Evolutionary conservation across 1,140 invertebrate genomes (phyloP).

Genomic region (Drosophila melanica): DNA sequence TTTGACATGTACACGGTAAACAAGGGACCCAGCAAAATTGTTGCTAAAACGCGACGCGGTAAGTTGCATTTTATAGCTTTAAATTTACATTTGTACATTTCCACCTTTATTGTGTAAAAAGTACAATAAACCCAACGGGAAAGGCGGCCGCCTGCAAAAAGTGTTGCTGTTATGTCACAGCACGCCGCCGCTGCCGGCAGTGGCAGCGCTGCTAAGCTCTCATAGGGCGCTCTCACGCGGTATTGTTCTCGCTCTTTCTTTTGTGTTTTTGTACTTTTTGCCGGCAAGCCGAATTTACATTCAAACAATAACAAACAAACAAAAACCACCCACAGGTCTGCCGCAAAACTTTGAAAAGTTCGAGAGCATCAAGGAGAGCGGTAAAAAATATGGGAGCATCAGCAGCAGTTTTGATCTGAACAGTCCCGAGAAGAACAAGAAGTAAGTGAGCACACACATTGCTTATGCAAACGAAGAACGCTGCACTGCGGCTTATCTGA

Average conservation of each 20-base stretch:
- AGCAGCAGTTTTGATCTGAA: slow-evolving; percentile 66
- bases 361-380: slow-evolving; percentile 79
- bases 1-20: slow-evolving; percentile 91
- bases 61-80: slow-evolving; percentile 54
- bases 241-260: slow-evolving; percentile 42
- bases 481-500: slow-evolving; percentile 44
- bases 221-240: slow-evolving; percentile 15
- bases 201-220: slow-evolving; percentile 27
- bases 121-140: slow-evolving; percentile 54
- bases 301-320: slow-evolving; percentile 49
- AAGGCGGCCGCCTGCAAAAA: slow-evolving; percentile 33
- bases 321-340: slow-evolving; percentile 72
- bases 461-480: slow-evolving; percentile 32
- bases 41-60: slow-evolving; percentile 93
- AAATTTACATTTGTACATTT: not conserved
- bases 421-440: slow-evolving; percentile 76
- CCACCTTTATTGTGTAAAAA: slow-evolving; percentile 32
- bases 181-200: slow-evolving; percentile 32
- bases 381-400: slow-evolving; percentile 58
- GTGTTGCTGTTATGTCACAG: slow-evolving; percentile 77
- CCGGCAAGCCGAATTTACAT: slow-evolving; percentile 61
- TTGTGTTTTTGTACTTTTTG: slow-evolving; percentile 60
- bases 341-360: slow-evolving; percentile 85
- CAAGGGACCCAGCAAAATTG: slow-evolving; percentile 93
- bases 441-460: slow-evolving; percentile 54